A percentile compares a stretch with the other conserved stretches of the same genome.
Evolutionary conservation across 2,888 invertebrate genomes (phyloP).

Genomic region (Rhodophaea formosa): DNA sequence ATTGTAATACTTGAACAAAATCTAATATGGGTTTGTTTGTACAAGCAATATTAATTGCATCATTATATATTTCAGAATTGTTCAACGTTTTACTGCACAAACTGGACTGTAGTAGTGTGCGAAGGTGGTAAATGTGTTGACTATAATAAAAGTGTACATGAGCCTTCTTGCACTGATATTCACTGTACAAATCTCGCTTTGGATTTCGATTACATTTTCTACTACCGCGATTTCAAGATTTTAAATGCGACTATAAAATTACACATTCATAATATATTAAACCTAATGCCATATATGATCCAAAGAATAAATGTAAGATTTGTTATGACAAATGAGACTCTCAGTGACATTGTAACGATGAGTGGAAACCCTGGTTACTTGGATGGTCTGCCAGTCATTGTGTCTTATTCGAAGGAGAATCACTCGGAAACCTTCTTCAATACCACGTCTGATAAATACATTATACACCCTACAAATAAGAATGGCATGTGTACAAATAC

Average conservation of each 20-base stretch:
- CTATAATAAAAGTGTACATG: constrained; percentile 55
- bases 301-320: constrained; percentile 62
- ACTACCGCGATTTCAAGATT: constrained; percentile 56
- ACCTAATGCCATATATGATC: constrained; percentile 39
- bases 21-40: too few species aligned
- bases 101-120: constrained; percentile 60
- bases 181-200: constrained; percentile 56
- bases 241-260: constrained; percentile 58
- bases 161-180: constrained; percentile 53
- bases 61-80: constrained; percentile 58
- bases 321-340: constrained; percentile 50
- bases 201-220: constrained; percentile 58
- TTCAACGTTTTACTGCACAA: constrained; percentile 56
- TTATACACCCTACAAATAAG: constrained; percentile 57
- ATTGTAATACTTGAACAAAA: too few species aligned
- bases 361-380: constrained; percentile 92
- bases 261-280: constrained; percentile 44
- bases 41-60: neutral
- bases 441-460: constrained; percentile 32
- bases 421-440: constrained; percentile 57
- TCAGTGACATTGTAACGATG: constrained; percentile 47
- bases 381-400: constrained; percentile 82
- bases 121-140: constrained; percentile 43
- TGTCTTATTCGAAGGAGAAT: constrained; percentile 54
- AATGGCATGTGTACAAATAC: constrained; percentile 66